Evolutionary conservation across 2,113 vertebrate genomes (phyloP), one percentile per base, ranked within the genome.

Genomic region (Myotis brandtii): DNA sequence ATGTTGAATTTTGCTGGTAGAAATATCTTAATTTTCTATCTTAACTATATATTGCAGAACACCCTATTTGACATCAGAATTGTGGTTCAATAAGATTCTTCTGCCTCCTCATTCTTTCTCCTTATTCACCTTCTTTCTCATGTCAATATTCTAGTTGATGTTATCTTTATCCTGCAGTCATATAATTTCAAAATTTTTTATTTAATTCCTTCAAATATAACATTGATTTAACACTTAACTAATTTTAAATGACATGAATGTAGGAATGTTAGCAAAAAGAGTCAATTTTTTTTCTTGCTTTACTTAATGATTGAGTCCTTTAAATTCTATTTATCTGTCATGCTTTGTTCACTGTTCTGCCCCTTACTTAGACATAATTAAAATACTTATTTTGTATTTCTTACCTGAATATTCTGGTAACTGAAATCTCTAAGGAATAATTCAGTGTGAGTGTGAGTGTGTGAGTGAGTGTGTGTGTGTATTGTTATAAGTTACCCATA

Each of bases 141-240:
- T 75, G 34, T 7, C 16, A 70, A 18, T 4, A 34, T 56, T 25
- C 40, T 37, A 27, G 23, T 43, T 43, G 27, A 89, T 64, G 81
- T 93, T 59, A 77, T 32, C 54, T 56, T 83, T 40, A 43, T 14
- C 9, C 16, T 30, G 21, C 1, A 46, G 66, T 88, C 17, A 56
- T 27, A 34, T 14, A 27, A 94, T 34, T 91, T 94, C 73, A 52
- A 66, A 27, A 21, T n/a, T 32, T 48, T 95, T 64, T 69, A 94
- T 77, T 43, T 37, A 72, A n/a, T 27, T 67, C 43, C 34, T 89
- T 93, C 69, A 69, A 73, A 3, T 34, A 25, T 72, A 90, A 79
- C 59, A 67, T 18, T 69, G 59, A 81, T 34, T 62, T 18, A 64
- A 13, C 17, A 81, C 4, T 50, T 67, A 86, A 43, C 52, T 56